Conservation (phyloP, 2,113 vertebrate genomes). For the Benitochromis conjunctus region DNA sequence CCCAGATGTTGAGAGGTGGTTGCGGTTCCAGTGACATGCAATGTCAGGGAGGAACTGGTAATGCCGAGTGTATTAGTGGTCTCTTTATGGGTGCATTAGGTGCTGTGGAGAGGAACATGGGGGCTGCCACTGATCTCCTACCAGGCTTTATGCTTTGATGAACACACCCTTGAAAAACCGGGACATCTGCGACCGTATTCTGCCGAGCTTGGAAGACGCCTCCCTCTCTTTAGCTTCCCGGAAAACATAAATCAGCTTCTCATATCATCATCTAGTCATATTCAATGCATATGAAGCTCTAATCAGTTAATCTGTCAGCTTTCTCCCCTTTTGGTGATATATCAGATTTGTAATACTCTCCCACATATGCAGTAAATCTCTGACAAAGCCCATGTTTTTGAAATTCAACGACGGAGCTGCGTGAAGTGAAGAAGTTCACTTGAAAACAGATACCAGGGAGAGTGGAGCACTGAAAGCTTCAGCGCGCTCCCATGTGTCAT, state of each 20-base stretch:
- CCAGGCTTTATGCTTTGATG: conserved; percentile 65
- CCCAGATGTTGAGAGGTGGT: conserved; percentile 64
- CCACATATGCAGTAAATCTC: conserved; percentile 63
- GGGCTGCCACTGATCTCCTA: conserved; percentile 48
- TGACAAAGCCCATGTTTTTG: conserved; percentile 46
- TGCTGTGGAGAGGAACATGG: conserved; percentile 51
- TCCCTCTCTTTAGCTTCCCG: conserved; percentile 56
- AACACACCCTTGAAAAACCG: conserved; percentile 71
- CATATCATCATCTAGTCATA: conserved; percentile 73
- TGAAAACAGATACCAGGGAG: conserved; percentile 1
- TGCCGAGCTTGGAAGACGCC: conserved; percentile 28
- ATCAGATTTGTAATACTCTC: conserved; percentile 65
- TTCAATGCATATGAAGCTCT: conserved; percentile 70
- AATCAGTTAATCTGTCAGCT: conserved; percentile 72
- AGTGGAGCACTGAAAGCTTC: conserved; percentile 20
- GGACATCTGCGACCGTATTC: conserved; percentile 53
- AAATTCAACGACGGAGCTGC: conserved; percentile 10
- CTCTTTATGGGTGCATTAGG: conserved; percentile 67
- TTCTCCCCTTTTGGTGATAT: conserved; percentile 54
- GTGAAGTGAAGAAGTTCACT: conserved; percentile 34
- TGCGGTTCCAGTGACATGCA: conserved; percentile 57
- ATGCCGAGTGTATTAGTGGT: conserved; percentile 66
- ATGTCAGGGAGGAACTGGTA: conserved; percentile 52
- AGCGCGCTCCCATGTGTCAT: conserved; percentile 33
- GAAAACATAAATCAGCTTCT: conserved; percentile 74